phyloP scores from a whole-genome alignment of 1,140 invertebrate genomes.

The Brachionus rotundiformis region DNA sequence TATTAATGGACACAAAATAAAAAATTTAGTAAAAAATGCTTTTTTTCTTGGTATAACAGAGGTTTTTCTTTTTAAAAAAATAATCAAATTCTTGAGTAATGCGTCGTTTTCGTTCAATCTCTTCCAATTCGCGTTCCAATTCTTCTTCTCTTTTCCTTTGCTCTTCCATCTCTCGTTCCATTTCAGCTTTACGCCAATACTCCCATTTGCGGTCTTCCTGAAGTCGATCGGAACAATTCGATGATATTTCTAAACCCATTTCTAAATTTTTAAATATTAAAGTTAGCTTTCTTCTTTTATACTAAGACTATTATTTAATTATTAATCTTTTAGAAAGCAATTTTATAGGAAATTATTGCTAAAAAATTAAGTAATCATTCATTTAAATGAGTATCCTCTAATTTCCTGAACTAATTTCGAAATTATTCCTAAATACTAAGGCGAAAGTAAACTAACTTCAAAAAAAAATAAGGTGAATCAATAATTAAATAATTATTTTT shows the following conservation, averaged over 20 bases:
- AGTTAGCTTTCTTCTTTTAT: not conserved
- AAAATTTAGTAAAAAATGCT: slow-evolving; percentile 25
- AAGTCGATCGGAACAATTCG: not conserved
- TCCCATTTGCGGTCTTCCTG: slow-evolving; percentile 47
- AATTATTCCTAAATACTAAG: not conserved
- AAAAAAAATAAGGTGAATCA: not conserved
- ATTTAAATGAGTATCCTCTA: not conserved
- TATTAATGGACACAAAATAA: not conserved
- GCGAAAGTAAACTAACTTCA: not conserved
- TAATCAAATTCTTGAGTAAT: not conserved
- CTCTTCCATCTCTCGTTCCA: slow-evolving; percentile 24
- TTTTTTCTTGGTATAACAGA: not conserved
- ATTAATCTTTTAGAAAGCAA: not conserved
- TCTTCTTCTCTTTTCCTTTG: not conserved
- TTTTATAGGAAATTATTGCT: not conserved
- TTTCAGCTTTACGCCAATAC: slow-evolving; percentile 27
- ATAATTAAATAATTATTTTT: not conserved
- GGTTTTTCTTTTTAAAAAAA: slow-evolving; percentile 5
- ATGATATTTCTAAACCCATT: slow-evolving; percentile 36
- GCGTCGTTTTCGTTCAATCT: slow-evolving; percentile 5
- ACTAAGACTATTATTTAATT: not conserved
- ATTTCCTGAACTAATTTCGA: not conserved
- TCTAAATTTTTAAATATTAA: not conserved
- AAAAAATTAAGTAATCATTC: not conserved
- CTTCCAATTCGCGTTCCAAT: slow-evolving; percentile 4